phyloP scores from a whole-genome alignment of 2,888 invertebrate genomes.

The Drosophila meridionalis region DNA sequence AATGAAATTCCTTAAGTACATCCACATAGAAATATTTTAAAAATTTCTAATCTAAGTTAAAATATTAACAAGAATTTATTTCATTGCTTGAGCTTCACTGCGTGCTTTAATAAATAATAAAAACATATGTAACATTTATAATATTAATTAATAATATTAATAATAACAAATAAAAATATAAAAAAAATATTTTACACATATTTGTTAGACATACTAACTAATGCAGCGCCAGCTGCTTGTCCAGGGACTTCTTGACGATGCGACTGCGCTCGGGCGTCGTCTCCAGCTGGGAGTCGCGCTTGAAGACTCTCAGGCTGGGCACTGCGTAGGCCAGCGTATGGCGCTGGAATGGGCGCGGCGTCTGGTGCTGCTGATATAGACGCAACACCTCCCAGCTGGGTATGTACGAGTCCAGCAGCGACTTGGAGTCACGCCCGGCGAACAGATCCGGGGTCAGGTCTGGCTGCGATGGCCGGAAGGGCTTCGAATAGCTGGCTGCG shows the following conservation, averaged over 20 bases:
- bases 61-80: background rate
- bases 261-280: conserved; percentile 30
- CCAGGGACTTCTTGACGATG: conserved; percentile 66
- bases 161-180: conserved; percentile 5
- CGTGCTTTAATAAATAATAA: conserved; percentile 48
- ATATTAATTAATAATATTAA: background rate
- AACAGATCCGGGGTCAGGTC: conserved; percentile 79
- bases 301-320: conserved; percentile 57
- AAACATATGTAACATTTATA: background rate
- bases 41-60: background rate
- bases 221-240: conserved; percentile 20
- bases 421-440: conserved; percentile 84
- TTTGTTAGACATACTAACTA: conserved; percentile 20
- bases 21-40: background rate
- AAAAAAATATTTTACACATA: conserved; percentile 1
- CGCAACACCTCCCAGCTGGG: conserved; percentile 86
- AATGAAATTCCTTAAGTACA: no score
- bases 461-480: conserved; percentile 62
- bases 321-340: conserved; percentile 63
- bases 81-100: background rate
- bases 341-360: conserved; percentile 38
- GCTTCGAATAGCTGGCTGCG: conserved; percentile 43
- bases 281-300: conserved; percentile 51
- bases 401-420: conserved; percentile 87
- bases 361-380: conserved; percentile 72